Evolutionary conservation across 1,140 invertebrate genomes (phyloP).

Genomic region (Acyrthosiphon pisum): DNA sequence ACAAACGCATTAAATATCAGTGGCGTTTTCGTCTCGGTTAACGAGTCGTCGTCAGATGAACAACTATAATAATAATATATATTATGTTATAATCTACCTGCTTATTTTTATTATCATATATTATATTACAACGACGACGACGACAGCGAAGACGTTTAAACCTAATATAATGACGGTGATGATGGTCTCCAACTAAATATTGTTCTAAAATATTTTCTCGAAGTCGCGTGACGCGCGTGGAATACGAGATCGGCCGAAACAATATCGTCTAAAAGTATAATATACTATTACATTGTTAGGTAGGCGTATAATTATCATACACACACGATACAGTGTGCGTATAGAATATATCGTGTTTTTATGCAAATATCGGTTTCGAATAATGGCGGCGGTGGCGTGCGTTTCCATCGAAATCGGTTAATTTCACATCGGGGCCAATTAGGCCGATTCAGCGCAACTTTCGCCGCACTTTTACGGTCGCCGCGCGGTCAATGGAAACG

Average conservation of each 20-base stretch:
- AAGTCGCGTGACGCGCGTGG: neutral
- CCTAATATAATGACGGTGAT: neutral
- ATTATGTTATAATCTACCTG: neutral
- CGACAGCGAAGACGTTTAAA: neutral
- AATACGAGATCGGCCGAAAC: neutral
- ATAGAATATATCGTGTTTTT: neutral
- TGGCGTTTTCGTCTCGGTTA: neutral
- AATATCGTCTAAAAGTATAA: neutral
- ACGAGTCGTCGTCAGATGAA: neutral
- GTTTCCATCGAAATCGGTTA: neutral
- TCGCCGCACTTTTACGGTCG: neutral
- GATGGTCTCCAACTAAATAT: neutral
- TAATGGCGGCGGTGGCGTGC: neutral
- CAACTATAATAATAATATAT: neutral
- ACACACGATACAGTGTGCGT: neutral
- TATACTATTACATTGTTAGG: neutral
- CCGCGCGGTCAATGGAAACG: neutral
- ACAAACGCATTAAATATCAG: neutral
- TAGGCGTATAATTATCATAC: neutral
- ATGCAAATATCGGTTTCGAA: conserved; percentile 1
- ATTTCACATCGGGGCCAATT: conserved; percentile 11
- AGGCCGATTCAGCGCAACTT: neutral
- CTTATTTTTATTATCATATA: neutral
- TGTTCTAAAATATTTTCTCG: neutral
- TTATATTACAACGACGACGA: neutral